Base-by-base conservation (phyloP, 2,113 vertebrate species). In the Galbula dea region DNA sequence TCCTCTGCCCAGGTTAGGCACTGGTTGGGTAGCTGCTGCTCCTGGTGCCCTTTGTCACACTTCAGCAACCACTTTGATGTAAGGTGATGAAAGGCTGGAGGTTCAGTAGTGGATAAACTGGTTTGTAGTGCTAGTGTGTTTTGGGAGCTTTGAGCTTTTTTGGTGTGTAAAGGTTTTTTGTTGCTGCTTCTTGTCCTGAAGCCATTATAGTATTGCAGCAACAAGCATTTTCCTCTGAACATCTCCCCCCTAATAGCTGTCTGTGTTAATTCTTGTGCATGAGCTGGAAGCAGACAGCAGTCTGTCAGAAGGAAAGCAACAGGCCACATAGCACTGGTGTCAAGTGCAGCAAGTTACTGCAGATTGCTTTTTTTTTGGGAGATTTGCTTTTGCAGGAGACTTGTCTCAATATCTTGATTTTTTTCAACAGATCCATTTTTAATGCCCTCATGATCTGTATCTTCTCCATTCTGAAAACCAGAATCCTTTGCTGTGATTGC, bases 1-100 rank as follows among this genome's bases (percentile, higher is more conserved):
- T 94, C 51, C 71, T 89, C 30, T 91, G 51, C 24, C 12, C 11
- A 4, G 69, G n/a, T 73, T 73, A 78, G 63, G 78, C 43, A 67
- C 59, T 52, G 43, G 20, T 55, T 89, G 65, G 55, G 73, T 77
- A 86, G 48, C 14, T 88, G 46, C 58, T 83, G 32, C 51, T 94
- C 81, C 80, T 94, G 43, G 43, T 95, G 92, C 93, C 88, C 92
- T 95, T 95, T 96, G 80, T 94, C 80, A 94, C 86, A 95, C 73
- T 93, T 96, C 39, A 75, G 68, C 86, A 90, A 57, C 61, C 16
- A 12, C 72, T 95, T 88, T 80, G 75, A 92, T 89, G 72, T 83
- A 67, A 76, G 2, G 1, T 72, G 82, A 88, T 95, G 86, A 87
- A 95, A 82, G 78, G 86, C 51, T 34, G 51, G 57, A 62, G 67